Conservation (phyloP, 2,888 invertebrate genomes). For the Griposia aprilina region DNA sequence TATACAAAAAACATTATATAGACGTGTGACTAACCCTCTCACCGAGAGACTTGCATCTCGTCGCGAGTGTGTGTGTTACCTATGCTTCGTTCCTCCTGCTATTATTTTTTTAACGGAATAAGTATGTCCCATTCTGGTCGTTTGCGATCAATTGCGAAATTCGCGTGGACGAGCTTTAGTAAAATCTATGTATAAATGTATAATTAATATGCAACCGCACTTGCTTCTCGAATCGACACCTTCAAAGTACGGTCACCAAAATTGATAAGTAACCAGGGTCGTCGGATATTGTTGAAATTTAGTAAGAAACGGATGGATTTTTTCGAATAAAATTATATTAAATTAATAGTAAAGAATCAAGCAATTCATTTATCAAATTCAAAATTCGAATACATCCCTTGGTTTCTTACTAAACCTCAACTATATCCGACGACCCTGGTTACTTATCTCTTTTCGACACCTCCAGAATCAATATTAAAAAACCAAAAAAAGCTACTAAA, state of each 20-base stretch:
- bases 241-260: conserved; percentile 1
- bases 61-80: not conserved
- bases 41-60: not conserved
- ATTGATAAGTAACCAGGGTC: not conserved
- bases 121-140: not conserved
- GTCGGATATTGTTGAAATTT: not conserved
- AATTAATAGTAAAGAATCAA: too few species aligned
- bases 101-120: not conserved
- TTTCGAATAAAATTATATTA: not conserved
- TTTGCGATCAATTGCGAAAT: not conserved
- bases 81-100: not conserved
- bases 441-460: not conserved
- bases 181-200: not conserved
- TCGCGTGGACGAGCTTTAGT: not conserved
- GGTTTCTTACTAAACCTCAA: too few species aligned
- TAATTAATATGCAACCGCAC: not conserved
- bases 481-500: conserved; percentile 8
- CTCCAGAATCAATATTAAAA: conserved; percentile 6
- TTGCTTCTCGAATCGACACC: not conserved
- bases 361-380: too few species aligned
- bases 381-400: too few species aligned
- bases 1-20: not conserved
- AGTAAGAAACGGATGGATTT: not conserved
- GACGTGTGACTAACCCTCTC: not conserved
- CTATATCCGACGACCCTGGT: too few species aligned